Base-by-base conservation (phyloP, 2,797 vertebrate species). In the Mormyrops boulengeri region DNA sequence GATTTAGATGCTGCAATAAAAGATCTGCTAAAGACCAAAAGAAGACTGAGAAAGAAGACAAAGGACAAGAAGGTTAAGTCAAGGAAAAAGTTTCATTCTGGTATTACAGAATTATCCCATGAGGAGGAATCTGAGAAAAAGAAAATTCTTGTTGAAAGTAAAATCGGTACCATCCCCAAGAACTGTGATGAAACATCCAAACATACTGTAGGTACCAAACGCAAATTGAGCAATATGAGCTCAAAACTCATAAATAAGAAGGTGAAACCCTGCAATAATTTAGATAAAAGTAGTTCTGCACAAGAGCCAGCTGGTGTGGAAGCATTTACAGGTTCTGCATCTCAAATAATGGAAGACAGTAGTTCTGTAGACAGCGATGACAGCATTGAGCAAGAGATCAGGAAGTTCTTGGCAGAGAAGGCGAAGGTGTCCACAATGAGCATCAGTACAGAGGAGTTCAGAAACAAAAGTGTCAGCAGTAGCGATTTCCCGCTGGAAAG, bases 311-410 rank as follows among this genome's bases (percentile, higher is more conserved):
- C 89, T 8, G 89, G 53, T 90, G 91, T 57, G 26, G 80, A 91
- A 3, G 89, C 89, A 22, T 2, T 3, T 0, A 47, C n/a, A 17
- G 69, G n/a, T 14, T 80, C 87, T 2, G 6, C 88, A 0, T 2
- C 88, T 88, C 91, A 92, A 53, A 89, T 92, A 0, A 85, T 94
- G 0, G 97, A 97, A 0, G 97, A 99, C 17, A 97, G 96, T 94
- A 99, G 98, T 66, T 97, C 97, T 0, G 96, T 98, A 22, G 98
- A 99, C 93, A 99, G 98, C 0, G 97, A 99, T 0, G 98, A 99
- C 90, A 98, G 98, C 95, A 99, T 99, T 0, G 98, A 99, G 91
- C 97, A 96, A 89, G 99, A 99, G 94, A 99, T 99, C 38, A 94
- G 94, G 89, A 97, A 91, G 92, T 99, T 99, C 91, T 93, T 99